Evolutionary conservation across 2,797 vertebrate species (phyloP).

Genomic region (Oryzias sinensis): DNA sequence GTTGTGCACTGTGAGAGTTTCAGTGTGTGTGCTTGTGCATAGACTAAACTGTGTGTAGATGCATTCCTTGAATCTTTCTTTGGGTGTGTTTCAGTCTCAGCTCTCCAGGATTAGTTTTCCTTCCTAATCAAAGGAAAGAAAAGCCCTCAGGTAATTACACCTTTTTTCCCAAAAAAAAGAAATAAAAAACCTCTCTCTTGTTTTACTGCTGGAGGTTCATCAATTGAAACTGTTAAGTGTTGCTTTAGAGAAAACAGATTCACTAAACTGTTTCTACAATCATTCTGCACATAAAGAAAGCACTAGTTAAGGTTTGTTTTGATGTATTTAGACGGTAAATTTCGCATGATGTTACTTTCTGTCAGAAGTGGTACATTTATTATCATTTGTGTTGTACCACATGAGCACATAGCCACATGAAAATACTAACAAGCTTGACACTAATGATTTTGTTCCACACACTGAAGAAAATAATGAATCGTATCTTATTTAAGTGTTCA

Average conservation of each 20-base stretch:
- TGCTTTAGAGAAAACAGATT: slow-evolving; percentile 2
- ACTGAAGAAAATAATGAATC: not conserved
- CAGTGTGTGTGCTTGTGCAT: slow-evolving; percentile 1
- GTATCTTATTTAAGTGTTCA: not conserved
- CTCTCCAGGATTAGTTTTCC: slow-evolving; percentile 67
- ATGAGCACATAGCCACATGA: no score
- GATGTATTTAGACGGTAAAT: no score
- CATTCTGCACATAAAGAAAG: no score
- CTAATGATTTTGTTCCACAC: not conserved
- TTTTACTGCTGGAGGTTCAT: slow-evolving; percentile 47
- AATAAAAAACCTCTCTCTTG: slow-evolving; percentile 52
- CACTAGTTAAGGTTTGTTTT: no score
- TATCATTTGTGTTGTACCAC: no score
- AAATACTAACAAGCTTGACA: no score
- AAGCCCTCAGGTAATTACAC: slow-evolving; percentile 71
- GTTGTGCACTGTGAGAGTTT: not conserved
- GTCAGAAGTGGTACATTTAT: no score
- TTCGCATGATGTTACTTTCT: no score
- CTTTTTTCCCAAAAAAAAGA: slow-evolving; percentile 22
- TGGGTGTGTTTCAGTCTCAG: slow-evolving; percentile 56
- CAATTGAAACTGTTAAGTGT: slow-evolving; percentile 31
- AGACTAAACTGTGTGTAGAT: slow-evolving; percentile 5
- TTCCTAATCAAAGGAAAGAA: slow-evolving; percentile 66
- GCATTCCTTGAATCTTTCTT: slow-evolving; percentile 36
- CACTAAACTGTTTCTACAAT: not conserved